Conservation (phyloP, 2,797 vertebrate genomes). For the Sebastes ruberrimus region DNA sequence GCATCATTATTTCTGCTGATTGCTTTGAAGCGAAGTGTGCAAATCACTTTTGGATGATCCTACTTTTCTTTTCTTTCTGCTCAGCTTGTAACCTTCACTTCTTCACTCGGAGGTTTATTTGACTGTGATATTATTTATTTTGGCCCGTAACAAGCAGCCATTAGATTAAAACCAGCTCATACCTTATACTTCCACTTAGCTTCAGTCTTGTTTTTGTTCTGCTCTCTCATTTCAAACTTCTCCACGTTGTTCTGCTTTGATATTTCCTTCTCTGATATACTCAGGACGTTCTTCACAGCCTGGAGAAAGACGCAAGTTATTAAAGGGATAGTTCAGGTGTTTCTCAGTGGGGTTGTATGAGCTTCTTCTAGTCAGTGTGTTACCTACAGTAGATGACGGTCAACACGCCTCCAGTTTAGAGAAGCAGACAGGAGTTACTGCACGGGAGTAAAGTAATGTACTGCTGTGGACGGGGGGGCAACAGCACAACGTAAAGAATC, state of each 20-base stretch:
- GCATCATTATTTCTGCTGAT: slow-evolving; percentile 51
- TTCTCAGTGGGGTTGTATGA: too few species aligned
- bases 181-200: slow-evolving; percentile 99
- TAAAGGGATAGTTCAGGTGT: too few species aligned
- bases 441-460: too few species aligned
- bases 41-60: slow-evolving; percentile 62
- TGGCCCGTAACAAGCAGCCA: background rate
- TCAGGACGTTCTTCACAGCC: slow-evolving; percentile 91
- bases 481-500: too few species aligned
- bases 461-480: too few species aligned
- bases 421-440: too few species aligned
- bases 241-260: slow-evolving; percentile 91
- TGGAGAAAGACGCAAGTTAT: slow-evolving; percentile 56
- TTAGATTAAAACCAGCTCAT: slow-evolving; percentile 31
- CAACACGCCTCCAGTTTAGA: too few species aligned
- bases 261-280: slow-evolving; percentile 88
- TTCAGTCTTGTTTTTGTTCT: slow-evolving; percentile 97
- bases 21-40: slow-evolving; percentile 66
- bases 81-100: slow-evolving; percentile 36
- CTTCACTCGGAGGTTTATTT: slow-evolving; percentile 26
- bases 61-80: slow-evolving; percentile 7
- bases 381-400: too few species aligned
- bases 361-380: too few species aligned
- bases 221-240: slow-evolving; percentile 94
- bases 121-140: slow-evolving; percentile 29